Percentiles rank a stretch among this genome's conserved stretches.
phyloP scores from a whole-genome alignment of 2,113 vertebrate species.

The Bambusicola thoracicus region DNA sequence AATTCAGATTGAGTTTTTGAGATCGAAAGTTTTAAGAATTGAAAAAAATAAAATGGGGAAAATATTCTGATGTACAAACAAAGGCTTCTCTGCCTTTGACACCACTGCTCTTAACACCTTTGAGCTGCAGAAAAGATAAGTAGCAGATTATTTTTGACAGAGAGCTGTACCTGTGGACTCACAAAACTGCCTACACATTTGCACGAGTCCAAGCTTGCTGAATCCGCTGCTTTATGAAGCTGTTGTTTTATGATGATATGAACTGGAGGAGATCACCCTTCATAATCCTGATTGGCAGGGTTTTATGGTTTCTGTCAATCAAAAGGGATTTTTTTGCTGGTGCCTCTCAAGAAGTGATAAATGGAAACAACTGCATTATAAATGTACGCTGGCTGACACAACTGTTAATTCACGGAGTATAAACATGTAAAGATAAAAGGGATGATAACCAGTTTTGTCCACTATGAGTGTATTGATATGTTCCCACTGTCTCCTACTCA shows the following conservation, averaged over 20 bases:
- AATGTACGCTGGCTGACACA: not conserved
- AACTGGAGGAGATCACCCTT: not conserved
- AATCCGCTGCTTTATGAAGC: not conserved
- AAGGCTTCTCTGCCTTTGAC: not conserved
- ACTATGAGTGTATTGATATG: not conserved
- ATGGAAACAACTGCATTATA: not conserved
- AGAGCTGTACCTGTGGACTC: not conserved
- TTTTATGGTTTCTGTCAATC: not conserved
- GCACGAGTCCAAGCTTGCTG: not conserved
- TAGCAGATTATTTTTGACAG: not conserved
- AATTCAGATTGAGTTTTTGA: not conserved
- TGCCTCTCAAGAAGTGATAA: not conserved
- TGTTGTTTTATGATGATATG: not conserved
- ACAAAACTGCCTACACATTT: rapidly evolving
- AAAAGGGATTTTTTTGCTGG: not conserved
- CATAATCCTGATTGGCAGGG: not conserved
- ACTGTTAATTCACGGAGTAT: not conserved
- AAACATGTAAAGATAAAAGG: not conserved
- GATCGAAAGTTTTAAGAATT: not conserved
- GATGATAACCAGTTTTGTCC: not conserved
- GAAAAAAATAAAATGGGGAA: not conserved
- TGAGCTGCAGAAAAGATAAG: not conserved
- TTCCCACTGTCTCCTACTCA: not conserved
- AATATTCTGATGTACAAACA: not conserved
- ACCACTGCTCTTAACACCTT: not conserved